Conservation (phyloP, 2,797 vertebrate species). For the Hyperoplus immaculatus region DNA sequence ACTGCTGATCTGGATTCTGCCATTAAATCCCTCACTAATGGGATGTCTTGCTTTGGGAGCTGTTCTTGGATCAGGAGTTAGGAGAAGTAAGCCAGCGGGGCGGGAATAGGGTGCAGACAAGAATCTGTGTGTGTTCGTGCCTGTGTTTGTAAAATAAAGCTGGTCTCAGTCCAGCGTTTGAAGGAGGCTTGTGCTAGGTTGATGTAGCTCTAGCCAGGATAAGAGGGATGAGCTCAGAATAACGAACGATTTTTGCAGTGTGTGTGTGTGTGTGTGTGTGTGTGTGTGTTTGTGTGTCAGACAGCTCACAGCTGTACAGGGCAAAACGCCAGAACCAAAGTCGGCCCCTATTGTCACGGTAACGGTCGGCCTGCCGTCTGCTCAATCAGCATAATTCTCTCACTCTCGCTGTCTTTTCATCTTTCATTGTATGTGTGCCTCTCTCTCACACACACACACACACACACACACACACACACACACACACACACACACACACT, state of each 20-base stretch:
- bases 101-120: slow-evolving; percentile 39
- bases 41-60: slow-evolving; percentile 47
- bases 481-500: slow-evolving; percentile 1
- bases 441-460: not conserved
- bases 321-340: slow-evolving; percentile 74
- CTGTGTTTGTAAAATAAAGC: slow-evolving; percentile 56
- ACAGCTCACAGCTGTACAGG: slow-evolving; percentile 78
- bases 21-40: slow-evolving; percentile 58
- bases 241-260: slow-evolving; percentile 44
- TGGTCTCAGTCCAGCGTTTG: slow-evolving; percentile 62
- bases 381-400: slow-evolving; percentile 74
- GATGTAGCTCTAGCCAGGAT: slow-evolving; percentile 56
- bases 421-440: slow-evolving; percentile 24
- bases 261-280: slow-evolving; percentile 25
- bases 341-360: slow-evolving; percentile 76
- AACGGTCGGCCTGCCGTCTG: slow-evolving; percentile 75
- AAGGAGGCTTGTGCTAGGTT: slow-evolving; percentile 52
- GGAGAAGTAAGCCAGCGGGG: slow-evolving; percentile 48
- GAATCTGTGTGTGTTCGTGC: slow-evolving; percentile 38
- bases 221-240: slow-evolving; percentile 66
- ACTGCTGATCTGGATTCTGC: slow-evolving; percentile 72
- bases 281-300: slow-evolving; percentile 50
- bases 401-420: slow-evolving; percentile 35
- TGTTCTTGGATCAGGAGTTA: slow-evolving; percentile 67
- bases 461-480: slow-evolving; percentile 27